Percentiles rank a stretch among this genome's conserved stretches.
Evolutionary conservation across 1,140 invertebrate species (phyloP).

Genomic region (Meloidogyne floridensis): DNA sequence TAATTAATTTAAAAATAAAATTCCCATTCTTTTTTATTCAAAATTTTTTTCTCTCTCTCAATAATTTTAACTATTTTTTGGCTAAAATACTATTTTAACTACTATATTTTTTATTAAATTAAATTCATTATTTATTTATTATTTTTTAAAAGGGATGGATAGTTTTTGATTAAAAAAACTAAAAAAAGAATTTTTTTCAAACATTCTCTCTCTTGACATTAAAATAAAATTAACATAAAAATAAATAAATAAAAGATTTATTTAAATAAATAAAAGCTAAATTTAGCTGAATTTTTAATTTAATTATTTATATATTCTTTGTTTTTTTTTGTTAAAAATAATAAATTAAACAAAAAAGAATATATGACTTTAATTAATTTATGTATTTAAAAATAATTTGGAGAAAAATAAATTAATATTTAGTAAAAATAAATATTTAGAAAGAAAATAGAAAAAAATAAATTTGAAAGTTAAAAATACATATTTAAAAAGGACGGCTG

Average conservation of each 20-base stretch:
- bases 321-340: not conserved
- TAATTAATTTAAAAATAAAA: no score
- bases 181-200: not conserved
- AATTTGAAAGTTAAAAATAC: no score
- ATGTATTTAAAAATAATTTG: no score
- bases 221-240: conserved; percentile 20
- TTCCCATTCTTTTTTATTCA: no score
- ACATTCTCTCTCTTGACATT: not conserved
- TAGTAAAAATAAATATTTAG: no score
- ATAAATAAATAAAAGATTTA: not conserved
- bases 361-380: not conserved
- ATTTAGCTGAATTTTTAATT: not conserved
- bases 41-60: no score
- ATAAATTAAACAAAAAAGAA: not conserved
- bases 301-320: no score
- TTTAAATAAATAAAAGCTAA: not conserved
- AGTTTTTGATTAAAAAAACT: not conserved
- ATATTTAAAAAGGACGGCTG: no score
- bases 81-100: no score
- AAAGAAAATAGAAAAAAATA: no score
- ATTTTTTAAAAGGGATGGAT: not conserved
- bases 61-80: no score
- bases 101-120: not conserved
- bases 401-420: no score
- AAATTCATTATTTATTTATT: not conserved